phyloP scores from a whole-genome alignment of 2,888 invertebrate species.

The Agonopterix heracliana region DNA sequence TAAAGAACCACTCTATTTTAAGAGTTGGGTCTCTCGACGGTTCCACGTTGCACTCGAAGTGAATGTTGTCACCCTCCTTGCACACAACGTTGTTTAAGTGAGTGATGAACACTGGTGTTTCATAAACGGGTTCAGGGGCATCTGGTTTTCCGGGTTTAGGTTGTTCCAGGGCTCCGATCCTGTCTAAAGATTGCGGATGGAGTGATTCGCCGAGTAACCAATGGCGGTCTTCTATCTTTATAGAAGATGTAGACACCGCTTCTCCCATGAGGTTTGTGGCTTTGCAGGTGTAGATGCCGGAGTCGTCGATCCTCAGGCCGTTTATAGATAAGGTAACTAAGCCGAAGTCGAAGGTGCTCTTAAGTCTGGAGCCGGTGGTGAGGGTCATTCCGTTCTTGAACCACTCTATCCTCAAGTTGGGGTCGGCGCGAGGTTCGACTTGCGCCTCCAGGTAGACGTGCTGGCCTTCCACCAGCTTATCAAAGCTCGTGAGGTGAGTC shows the following conservation, averaged over 20 bases:
- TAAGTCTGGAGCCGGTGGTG: conserved; percentile 91
- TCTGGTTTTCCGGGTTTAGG: conserved; percentile 81
- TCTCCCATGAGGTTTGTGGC: conserved; percentile 95
- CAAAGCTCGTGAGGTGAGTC: conserved; percentile 90
- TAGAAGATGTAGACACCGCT: conserved; percentile 93
- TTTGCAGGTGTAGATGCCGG: conserved; percentile 96
- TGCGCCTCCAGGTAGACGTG: conserved; percentile 92
- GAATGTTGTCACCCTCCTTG: conserved; percentile 90
- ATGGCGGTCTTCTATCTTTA: conserved; percentile 92
- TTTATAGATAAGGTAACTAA: conserved; percentile 94
- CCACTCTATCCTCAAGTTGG: conserved; percentile 92
- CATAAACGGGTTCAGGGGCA: conserved; percentile 85
- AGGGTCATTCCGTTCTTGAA: conserved; percentile 92
- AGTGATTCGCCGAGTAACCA: conserved; percentile 92
- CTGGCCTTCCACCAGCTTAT: conserved; percentile 90
- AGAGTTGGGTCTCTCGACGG: conserved; percentile 94
- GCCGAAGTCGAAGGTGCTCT: conserved; percentile 97
- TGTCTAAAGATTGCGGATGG: conserved; percentile 91
- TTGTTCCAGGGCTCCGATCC: conserved; percentile 90
- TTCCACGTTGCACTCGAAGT: conserved; percentile 94
- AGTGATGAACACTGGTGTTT: conserved; percentile 91
- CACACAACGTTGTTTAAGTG: conserved; percentile 94
- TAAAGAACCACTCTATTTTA: conserved; percentile 95
- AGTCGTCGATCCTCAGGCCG: conserved; percentile 91
- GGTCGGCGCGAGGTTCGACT: conserved; percentile 93